Conservation (phyloP, 2,113 vertebrate genomes). For the Phyllostomus discolor region DNA sequence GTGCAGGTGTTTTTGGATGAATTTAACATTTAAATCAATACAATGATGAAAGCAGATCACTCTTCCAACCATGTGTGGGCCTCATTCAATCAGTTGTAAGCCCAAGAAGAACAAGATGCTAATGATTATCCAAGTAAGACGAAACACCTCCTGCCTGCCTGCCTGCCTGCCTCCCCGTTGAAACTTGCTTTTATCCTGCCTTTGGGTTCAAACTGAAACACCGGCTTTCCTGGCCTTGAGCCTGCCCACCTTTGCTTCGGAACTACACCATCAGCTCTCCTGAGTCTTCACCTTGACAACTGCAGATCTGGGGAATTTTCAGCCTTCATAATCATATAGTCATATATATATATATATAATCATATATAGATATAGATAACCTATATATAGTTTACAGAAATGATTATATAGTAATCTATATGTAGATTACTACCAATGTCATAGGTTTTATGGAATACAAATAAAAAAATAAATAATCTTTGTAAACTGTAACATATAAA, state of each 20-base stretch:
- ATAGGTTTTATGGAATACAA: not conserved
- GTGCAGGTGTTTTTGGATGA: not conserved
- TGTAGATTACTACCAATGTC: not conserved
- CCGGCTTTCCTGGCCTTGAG: not conserved
- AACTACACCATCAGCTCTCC: not conserved
- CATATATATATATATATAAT: too few relatives aligned
- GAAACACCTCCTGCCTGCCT: not conserved
- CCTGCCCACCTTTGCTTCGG: not conserved
- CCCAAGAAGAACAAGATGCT: not conserved
- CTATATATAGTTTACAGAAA: too few relatives aligned
- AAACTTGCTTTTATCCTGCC: not conserved
- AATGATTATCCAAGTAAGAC: not conserved
- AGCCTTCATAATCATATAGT: not conserved
- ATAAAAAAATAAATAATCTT: not conserved
- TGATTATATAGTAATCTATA: too few relatives aligned
- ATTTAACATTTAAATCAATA: not conserved
- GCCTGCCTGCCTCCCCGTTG: not conserved
- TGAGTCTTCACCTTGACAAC: not conserved
- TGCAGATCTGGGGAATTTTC: not conserved
- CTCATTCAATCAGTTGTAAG: not conserved
- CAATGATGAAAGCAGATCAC: not conserved
- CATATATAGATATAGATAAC: too few relatives aligned
- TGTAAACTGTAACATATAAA: not conserved
- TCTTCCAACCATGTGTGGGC: not conserved
- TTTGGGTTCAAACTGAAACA: not conserved